Conservation (phyloP, 2,888 invertebrate genomes). For the Iselma pallidipennis region DNA sequence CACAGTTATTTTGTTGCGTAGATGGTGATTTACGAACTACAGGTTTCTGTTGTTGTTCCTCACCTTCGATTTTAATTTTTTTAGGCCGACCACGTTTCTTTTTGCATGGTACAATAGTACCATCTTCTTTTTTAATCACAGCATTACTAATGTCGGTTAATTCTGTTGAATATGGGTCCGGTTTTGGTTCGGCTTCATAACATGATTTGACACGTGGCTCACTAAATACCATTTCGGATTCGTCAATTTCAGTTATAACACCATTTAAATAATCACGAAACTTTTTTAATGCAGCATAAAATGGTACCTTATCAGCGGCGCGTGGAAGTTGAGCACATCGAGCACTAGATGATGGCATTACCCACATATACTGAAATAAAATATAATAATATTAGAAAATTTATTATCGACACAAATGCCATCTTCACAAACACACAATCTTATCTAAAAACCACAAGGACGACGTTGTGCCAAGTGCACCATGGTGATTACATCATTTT, state of each 20-base stretch:
- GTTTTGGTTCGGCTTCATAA: conserved; percentile 62
- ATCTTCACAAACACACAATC: conserved; percentile 5
- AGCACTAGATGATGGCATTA: conserved; percentile 98
- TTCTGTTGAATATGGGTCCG: conserved; percentile 51
- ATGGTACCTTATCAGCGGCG: conserved; percentile 97
- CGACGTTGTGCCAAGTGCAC: neutral
- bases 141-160: conserved; percentile 58
- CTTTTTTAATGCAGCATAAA: conserved; percentile 93
- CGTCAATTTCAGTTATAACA: conserved; percentile 79
- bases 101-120: conserved; percentile 72
- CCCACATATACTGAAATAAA: conserved; percentile 88
- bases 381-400: conserved; percentile 10
- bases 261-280: conserved; percentile 94
- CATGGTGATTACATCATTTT: neutral
- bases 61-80: conserved; percentile 75
- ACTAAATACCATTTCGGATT: conserved; percentile 84
- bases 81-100: conserved; percentile 91
- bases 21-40: conserved; percentile 58
- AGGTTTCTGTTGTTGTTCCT: conserved; percentile 62
- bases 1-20: conserved; percentile 55
- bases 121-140: conserved; percentile 63
- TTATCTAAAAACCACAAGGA: conserved; percentile 1
- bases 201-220: conserved; percentile 70
- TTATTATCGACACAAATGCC: conserved; percentile 1
- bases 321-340: conserved; percentile 96